Evolutionary conservation across 92 coral and sea anemone genomes (phyloP).

Genomic region (Micromussa lordhowensis): DNA sequence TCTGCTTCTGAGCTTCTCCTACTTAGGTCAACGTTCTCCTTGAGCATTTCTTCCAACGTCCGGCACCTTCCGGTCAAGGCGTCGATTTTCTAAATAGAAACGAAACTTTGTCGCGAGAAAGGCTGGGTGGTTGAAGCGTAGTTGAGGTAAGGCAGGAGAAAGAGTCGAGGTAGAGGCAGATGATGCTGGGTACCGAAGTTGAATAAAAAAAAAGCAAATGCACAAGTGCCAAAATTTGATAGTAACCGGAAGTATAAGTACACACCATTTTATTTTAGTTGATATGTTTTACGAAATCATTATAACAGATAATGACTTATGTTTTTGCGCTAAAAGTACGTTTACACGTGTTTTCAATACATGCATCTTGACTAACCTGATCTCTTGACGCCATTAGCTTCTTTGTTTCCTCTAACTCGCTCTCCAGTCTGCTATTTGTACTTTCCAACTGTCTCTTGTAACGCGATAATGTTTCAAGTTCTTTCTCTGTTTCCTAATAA

Average conservation of each 20-base stretch:
- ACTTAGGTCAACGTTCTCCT: constrained; percentile 31
- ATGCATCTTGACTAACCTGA: constrained; percentile 15
- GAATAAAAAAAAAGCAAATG: no score
- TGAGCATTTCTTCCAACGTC: constrained; percentile 43
- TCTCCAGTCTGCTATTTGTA: constrained; percentile 71
- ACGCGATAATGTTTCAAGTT: constrained; percentile 57
- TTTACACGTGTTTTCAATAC: neutral
- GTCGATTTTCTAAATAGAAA: constrained; percentile 24
- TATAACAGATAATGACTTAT: no score
- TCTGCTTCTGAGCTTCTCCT: constrained; percentile 38
- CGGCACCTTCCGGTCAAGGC: constrained; percentile 32
- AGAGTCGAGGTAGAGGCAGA: no score
- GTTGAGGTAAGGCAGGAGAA: no score
- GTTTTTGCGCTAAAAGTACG: no score
- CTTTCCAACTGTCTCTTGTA: constrained; percentile 78
- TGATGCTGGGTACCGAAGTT: no score
- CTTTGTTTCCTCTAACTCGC: constrained; percentile 73
- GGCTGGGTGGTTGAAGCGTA: no score
- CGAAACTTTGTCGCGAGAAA: no score
- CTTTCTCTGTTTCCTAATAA: constrained; percentile 74
- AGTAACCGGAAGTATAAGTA: no score
- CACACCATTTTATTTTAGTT: no score
- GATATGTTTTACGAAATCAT: no score
- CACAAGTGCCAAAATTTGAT: no score
- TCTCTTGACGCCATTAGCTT: constrained; percentile 42